A percentile compares a stretch with the other conserved stretches of the same genome.
These are phyloP conservation scores for Dorcus parallelipipedus DNA, from an alignment of 2,888 invertebrate genomes.

Conservation along the genomic window DNA sequence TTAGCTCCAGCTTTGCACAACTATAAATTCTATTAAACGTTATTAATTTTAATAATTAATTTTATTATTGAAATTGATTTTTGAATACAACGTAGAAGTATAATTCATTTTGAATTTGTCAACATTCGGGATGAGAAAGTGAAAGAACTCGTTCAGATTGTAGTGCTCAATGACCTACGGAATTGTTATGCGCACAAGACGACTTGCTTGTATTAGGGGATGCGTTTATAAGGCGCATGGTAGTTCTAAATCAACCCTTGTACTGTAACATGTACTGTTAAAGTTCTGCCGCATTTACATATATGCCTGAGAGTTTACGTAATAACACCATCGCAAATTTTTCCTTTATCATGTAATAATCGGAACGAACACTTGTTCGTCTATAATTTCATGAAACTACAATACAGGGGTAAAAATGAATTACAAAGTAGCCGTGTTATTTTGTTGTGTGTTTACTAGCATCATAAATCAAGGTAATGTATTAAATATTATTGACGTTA, in stretches of 20 bases:
- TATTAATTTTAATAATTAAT: too few relatives aligned
- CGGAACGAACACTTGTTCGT: not conserved
- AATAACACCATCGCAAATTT: not conserved
- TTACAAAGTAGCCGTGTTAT: slow-evolving; percentile 22
- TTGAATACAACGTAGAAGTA: too few relatives aligned
- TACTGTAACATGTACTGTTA: slow-evolving; percentile 1
- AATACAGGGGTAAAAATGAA: slow-evolving; percentile 17
- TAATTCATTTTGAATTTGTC: too few relatives aligned
- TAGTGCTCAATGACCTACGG: too few relatives aligned
- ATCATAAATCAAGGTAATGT: slow-evolving; percentile 28
- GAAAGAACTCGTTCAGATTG: too few relatives aligned
- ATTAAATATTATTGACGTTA: slow-evolving; percentile 1
- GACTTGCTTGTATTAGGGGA: not conserved
- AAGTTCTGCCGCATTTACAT: slow-evolving; percentile 6
- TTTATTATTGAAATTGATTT: too few relatives aligned
- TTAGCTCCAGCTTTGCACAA: too few relatives aligned
- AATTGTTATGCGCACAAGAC: not conserved
- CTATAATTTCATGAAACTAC: not conserved
- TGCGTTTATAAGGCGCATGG: slow-evolving; percentile 6
- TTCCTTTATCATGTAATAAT: not conserved
- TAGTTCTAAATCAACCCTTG: slow-evolving; percentile 14
- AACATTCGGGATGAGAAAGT: too few relatives aligned
- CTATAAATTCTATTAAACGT: too few relatives aligned
- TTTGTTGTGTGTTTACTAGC: slow-evolving; percentile 28
- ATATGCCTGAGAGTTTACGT: not conserved